These are phyloP conservation scores for Bathybates hornii DNA, from an alignment of 2,113 vertebrate species.

Conservation along the genomic window DNA sequence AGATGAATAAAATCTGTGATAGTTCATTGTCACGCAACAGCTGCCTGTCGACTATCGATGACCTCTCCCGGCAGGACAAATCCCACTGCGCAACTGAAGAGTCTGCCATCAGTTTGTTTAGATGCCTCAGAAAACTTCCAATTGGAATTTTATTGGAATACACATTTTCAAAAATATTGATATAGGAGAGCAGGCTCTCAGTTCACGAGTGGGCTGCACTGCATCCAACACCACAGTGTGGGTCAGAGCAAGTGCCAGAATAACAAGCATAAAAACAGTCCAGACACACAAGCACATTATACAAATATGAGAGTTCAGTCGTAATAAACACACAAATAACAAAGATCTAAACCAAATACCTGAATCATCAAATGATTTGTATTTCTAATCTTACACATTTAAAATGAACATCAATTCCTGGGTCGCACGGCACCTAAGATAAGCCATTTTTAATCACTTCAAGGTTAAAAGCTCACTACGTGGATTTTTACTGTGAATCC, in stretches of 20 bases:
- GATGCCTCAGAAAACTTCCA: neutral
- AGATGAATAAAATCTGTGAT: neutral
- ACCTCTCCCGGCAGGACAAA: neutral
- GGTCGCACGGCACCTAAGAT: neutral
- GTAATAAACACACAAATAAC: constrained; percentile 2
- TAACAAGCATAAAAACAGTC: neutral
- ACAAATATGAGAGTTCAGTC: neutral
- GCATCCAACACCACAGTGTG: neutral
- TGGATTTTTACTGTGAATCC: neutral
- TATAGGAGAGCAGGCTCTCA: neutral
- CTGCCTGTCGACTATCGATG: neutral
- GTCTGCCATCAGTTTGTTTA: neutral
- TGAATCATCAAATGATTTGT: neutral
- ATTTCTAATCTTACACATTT: neutral
- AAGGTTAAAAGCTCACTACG: neutral
- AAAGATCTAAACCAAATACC: neutral
- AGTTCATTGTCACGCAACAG: neutral
- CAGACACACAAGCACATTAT: neutral
- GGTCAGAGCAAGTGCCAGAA: neutral
- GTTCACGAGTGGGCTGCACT: neutral
- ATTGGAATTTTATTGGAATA: neutral
- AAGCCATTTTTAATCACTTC: neutral
- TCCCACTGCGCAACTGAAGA: neutral
- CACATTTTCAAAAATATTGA: neutral
- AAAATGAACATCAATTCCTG: neutral